These are phyloP conservation scores for Oscheius sp. DNA, from an alignment of 2,888 invertebrate genomes.

Conservation along the genomic window DNA sequence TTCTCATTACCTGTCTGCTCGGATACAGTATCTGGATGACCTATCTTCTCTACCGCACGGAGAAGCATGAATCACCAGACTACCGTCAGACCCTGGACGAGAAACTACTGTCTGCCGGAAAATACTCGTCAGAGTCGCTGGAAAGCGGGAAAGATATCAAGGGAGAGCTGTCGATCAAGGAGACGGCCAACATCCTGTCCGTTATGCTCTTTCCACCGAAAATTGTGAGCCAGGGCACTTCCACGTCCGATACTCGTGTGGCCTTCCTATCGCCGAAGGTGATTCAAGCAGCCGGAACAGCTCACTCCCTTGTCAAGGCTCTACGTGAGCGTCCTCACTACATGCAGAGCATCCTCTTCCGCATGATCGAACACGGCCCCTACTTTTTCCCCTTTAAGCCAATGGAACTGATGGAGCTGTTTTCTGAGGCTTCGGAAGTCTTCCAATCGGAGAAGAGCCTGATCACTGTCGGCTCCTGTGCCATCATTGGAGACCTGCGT, in stretches of 20 bases:
- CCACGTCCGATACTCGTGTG: conserved; percentile 5
- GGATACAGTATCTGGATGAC: background rate
- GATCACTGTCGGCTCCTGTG: conserved; percentile 39
- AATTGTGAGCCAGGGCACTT: background rate
- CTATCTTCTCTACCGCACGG: background rate
- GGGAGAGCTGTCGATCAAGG: conserved; percentile 21
- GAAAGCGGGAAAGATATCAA: background rate
- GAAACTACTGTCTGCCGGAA: background rate
- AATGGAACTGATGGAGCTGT: conserved; percentile 47
- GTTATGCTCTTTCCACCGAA: conserved; percentile 12
- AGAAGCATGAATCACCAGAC: conserved; percentile 2
- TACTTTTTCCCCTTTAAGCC: conserved; percentile 52
- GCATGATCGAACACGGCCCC: conserved; percentile 57
- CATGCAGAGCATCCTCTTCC: conserved; percentile 40
- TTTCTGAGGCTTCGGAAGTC: conserved; percentile 45
- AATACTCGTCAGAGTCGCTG: background rate
- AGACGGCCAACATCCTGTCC: background rate
- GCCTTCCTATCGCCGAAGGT: background rate
- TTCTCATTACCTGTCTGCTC: background rate
- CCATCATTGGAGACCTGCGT: conserved; percentile 48
- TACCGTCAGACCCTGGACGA: conserved; percentile 13
- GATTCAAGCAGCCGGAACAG: conserved; percentile 21
- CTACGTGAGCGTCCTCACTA: conserved; percentile 19
- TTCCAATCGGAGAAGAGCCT: conserved; percentile 44
- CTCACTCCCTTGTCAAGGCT: conserved; percentile 29